Percentiles rank a stretch among this genome's conserved stretches.
phyloP scores from a whole-genome alignment of 2,113 vertebrate genomes.

The Tragelaphus imberbis region DNA sequence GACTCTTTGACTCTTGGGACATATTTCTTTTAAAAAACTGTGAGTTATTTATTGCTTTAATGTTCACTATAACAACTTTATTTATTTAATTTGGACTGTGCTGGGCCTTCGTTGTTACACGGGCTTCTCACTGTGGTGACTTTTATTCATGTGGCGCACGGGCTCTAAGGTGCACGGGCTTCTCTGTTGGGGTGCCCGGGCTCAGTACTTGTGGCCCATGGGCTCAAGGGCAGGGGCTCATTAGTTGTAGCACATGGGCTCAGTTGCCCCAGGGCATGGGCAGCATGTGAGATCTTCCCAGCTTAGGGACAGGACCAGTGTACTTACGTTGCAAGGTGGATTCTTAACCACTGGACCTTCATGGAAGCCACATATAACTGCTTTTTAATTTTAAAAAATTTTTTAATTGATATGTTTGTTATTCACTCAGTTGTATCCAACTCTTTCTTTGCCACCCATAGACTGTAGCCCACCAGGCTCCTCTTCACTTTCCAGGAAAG shows the following conservation, averaged over 20 bases:
- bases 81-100: not conserved
- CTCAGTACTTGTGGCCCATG: not conserved
- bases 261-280: not conserved
- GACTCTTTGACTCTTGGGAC: constrained; percentile 7
- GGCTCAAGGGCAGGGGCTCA: not conserved
- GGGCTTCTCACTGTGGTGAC: not conserved
- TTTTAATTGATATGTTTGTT: not conserved
- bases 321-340: not conserved
- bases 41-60: constrained; percentile 27
- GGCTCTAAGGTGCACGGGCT: not conserved
- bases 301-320: not conserved
- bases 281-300: not conserved
- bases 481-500: not conserved
- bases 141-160: not conserved
- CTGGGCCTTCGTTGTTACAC: not conserved
- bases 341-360: not conserved
- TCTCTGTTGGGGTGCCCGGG: not conserved
- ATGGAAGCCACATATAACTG: not conserved
- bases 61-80: not conserved
- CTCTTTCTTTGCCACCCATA: not conserved
- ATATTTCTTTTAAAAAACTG: not conserved
- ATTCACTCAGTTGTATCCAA: not conserved
- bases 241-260: not conserved
- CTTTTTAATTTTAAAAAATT: not conserved
- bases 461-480: not conserved